Percentiles rank a stretch among this genome's conserved stretches.
phyloP scores from a whole-genome alignment of 2,113 vertebrate genomes.

The Leucopsar rothschildi region DNA sequence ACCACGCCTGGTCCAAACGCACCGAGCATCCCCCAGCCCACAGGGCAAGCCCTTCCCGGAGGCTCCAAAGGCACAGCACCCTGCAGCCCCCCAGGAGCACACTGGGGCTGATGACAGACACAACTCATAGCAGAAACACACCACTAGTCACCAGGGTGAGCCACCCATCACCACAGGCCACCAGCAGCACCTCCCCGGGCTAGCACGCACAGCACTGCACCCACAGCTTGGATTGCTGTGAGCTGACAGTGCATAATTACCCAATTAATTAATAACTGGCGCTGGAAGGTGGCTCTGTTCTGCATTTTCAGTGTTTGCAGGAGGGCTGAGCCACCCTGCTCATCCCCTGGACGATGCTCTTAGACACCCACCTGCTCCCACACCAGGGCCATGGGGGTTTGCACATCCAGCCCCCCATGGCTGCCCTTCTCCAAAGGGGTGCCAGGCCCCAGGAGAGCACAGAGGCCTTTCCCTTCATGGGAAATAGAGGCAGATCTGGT shows the following conservation, averaged over 20 bases:
- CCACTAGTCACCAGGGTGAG: not conserved
- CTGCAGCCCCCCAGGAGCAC: not conserved
- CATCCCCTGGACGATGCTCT: rapidly evolving
- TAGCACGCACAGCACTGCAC: not conserved
- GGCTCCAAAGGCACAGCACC: not conserved
- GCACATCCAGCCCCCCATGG: not conserved
- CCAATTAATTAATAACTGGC: not conserved
- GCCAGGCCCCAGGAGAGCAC: rapidly evolving
- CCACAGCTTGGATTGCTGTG: rapidly evolving
- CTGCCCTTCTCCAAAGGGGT: not conserved
- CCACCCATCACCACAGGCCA: not conserved
- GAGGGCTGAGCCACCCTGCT: not conserved
- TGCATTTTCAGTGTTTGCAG: not conserved
- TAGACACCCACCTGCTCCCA: not conserved
- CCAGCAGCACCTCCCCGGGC: not conserved
- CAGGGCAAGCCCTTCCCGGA: not conserved
- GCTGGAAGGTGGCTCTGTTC: not conserved
- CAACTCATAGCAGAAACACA: not conserved
- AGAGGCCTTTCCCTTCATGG: not conserved
- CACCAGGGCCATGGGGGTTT: rapidly evolving
- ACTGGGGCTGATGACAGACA: rapidly evolving
- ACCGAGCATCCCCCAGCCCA: rapidly evolving
- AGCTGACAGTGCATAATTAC: not conserved
- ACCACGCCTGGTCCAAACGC: not conserved
- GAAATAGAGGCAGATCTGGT: not conserved